These are phyloP conservation scores for Hirundo rustica DNA, from an alignment of 2,797 vertebrate genomes.

Conservation along the genomic window DNA sequence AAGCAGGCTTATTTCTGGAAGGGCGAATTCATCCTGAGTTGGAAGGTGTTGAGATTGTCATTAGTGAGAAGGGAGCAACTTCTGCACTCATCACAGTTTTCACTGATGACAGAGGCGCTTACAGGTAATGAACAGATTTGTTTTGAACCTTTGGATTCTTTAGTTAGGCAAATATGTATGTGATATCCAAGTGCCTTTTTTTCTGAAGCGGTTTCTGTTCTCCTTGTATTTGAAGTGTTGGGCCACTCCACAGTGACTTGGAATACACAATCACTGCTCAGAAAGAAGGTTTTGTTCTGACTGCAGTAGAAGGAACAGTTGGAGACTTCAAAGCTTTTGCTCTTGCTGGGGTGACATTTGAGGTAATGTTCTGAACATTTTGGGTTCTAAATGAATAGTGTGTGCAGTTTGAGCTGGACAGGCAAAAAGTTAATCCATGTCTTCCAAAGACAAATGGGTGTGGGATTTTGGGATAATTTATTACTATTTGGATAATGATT, in stretches of 20 bases:
- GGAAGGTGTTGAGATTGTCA: slow-evolving; percentile 93
- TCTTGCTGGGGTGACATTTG: slow-evolving; percentile 93
- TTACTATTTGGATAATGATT: background rate
- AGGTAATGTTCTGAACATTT: slow-evolving; percentile 76
- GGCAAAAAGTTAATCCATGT: background rate
- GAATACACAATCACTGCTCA: slow-evolving; percentile 89
- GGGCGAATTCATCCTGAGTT: slow-evolving; percentile 89
- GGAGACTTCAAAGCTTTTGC: slow-evolving; percentile 98
- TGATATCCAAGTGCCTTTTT: background rate
- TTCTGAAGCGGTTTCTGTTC: background rate
- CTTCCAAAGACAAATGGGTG: background rate
- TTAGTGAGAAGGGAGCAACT: slow-evolving; percentile 85
- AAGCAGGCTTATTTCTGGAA: slow-evolving; percentile 92
- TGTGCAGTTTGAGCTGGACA: background rate
- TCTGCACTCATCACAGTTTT: slow-evolving; percentile 87
- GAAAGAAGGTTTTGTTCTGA: slow-evolving; percentile 95
- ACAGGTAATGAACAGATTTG: slow-evolving; percentile 80
- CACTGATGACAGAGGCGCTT: slow-evolving; percentile 87
- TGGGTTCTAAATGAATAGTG: background rate
- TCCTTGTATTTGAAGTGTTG: slow-evolving; percentile 80
- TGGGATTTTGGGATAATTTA: background rate
- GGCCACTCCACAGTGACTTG: slow-evolving; percentile 92
- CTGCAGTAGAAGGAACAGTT: slow-evolving; percentile 84
- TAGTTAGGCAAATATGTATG: background rate
- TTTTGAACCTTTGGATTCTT: background rate